Percentiles rank a stretch among this genome's conserved stretches.
These are phyloP conservation scores for Cactoblastis cactorum DNA, from an alignment of 2,888 invertebrate genomes.

Conservation along the genomic window DNA sequence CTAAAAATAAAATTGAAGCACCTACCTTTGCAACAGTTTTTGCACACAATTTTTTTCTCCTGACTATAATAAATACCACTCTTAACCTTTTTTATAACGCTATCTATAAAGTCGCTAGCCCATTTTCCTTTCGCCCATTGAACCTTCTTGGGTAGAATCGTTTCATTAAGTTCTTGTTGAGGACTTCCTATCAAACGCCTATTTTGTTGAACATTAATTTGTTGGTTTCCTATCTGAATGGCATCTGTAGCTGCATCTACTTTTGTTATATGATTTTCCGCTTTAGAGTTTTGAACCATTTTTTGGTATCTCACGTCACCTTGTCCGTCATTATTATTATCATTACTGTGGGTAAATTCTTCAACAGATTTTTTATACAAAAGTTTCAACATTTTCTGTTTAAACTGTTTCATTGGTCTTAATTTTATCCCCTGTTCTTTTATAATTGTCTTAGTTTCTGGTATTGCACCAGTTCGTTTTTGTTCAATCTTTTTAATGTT, in stretches of 20 bases:
- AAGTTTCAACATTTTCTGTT: slow-evolving; percentile 52
- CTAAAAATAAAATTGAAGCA: too few relatives aligned
- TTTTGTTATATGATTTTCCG: slow-evolving; percentile 15
- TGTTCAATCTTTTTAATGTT: slow-evolving; percentile 16
- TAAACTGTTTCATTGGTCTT: slow-evolving; percentile 44
- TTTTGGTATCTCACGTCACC: slow-evolving; percentile 16
- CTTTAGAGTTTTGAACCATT: neutral
- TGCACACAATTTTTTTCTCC: slow-evolving; percentile 27
- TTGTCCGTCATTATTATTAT: slow-evolving; percentile 14
- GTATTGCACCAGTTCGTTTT: slow-evolving; percentile 15
- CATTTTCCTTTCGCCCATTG: slow-evolving; percentile 53
- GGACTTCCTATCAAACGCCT: neutral
- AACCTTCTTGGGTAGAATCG: slow-evolving; percentile 11
- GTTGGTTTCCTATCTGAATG: slow-evolving; percentile 10
- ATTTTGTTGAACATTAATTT: neutral
- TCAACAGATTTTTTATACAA: slow-evolving; percentile 42
- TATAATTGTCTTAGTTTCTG: slow-evolving; percentile 22
- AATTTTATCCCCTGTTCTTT: slow-evolving; percentile 19
- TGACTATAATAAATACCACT: slow-evolving; percentile 56
- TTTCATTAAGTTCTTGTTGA: neutral
- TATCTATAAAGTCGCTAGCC: slow-evolving; percentile 65
- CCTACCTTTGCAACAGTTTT: slow-evolving; percentile 24
- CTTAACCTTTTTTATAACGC: slow-evolving; percentile 56
- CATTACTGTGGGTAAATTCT: slow-evolving; percentile 18
- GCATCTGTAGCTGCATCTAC: slow-evolving; percentile 24